Evolutionary conservation across 2,797 vertebrate species (phyloP).

Genomic region (Trachops cirrhosus): DNA sequence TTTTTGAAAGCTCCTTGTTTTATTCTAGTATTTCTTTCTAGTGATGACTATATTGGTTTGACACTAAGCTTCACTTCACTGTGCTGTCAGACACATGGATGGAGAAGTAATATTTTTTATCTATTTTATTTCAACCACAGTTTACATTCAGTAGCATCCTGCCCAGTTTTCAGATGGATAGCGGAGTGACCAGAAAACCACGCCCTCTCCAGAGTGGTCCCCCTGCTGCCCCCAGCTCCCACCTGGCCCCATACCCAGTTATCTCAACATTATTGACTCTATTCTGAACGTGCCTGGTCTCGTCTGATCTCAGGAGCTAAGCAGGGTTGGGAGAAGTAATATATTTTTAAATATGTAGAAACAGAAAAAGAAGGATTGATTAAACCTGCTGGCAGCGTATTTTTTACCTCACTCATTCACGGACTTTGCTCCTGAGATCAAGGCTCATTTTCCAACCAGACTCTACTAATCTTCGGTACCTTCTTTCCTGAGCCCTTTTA

Average conservation of each 20-base stretch:
- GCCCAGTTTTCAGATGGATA: background rate
- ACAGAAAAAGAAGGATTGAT: background rate
- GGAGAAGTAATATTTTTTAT: background rate
- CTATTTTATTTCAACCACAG: background rate
- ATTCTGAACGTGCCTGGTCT: background rate
- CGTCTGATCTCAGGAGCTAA: background rate
- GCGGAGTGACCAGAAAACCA: background rate
- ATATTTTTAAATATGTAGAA: background rate
- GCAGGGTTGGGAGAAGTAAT: background rate
- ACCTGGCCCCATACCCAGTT: background rate
- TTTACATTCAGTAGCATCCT: background rate
- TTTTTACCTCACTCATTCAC: background rate
- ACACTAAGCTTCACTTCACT: background rate
- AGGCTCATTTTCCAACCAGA: background rate
- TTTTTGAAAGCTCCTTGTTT: background rate
- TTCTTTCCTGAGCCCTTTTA: background rate
- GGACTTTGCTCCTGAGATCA: background rate
- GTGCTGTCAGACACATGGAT: background rate
- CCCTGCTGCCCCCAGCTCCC: background rate
- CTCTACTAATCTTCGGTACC: background rate
- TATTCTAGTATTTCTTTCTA: background rate
- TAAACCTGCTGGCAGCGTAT: background rate
- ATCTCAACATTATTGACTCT: background rate
- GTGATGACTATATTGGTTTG: background rate
- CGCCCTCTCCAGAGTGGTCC: no score